Evolutionary conservation across 2,888 invertebrate genomes (phyloP).

Genomic region (Mythimna pallens): DNA sequence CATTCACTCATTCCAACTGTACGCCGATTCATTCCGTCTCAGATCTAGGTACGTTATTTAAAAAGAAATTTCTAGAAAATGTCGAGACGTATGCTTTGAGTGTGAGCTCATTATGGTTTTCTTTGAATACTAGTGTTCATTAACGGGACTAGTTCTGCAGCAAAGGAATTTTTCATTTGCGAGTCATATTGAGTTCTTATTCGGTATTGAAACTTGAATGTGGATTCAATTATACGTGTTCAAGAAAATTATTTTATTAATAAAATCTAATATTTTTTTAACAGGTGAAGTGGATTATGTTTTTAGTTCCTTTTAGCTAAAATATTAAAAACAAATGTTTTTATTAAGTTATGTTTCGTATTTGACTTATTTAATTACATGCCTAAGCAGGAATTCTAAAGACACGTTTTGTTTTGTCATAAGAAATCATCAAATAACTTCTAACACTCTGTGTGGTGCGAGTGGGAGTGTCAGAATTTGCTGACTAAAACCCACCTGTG

Average conservation of each 20-base stretch:
- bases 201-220: constrained; percentile 64
- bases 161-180: constrained; percentile 88
- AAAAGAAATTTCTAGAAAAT: constrained; percentile 80
- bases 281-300: neutral
- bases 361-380: neutral
- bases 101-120: constrained; percentile 78
- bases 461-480: too few relatives aligned
- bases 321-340: neutral
- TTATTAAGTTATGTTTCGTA: neutral
- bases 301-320: neutral
- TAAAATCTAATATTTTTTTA: constrained; percentile 35
- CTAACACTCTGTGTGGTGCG: too few relatives aligned
- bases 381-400: too few relatives aligned
- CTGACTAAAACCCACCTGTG: too few relatives aligned
- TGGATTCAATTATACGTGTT: constrained; percentile 68
- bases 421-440: too few relatives aligned
- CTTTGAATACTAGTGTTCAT: constrained; percentile 78
- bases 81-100: constrained; percentile 79
- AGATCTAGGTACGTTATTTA: constrained; percentile 69
- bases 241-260: constrained; percentile 56
- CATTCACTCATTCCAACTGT: constrained; percentile 61
- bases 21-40: constrained; percentile 66
- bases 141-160: constrained; percentile 57
- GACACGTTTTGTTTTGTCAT: too few relatives aligned
- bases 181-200: constrained; percentile 74